phyloP scores from a whole-genome alignment of 2,113 vertebrate species.

The Phalacrocorax carbo region DNA sequence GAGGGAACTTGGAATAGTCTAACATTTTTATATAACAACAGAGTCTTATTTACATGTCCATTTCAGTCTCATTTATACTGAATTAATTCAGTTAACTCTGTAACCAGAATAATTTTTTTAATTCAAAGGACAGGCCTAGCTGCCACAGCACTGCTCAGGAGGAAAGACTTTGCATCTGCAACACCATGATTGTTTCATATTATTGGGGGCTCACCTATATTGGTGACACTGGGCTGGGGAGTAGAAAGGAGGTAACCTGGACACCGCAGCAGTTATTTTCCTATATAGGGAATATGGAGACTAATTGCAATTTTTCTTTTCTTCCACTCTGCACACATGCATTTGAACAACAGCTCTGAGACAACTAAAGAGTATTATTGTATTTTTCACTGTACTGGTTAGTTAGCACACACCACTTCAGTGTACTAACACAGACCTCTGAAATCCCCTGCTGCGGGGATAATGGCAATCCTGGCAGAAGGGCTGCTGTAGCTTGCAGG shows the following conservation, averaged over 20 bases:
- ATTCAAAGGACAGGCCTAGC: neutral
- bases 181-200: neutral
- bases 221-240: neutral
- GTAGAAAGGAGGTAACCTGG: neutral
- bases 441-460: neutral
- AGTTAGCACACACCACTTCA: neutral
- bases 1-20: neutral
- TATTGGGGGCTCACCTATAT: neutral
- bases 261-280: neutral
- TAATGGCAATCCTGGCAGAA: neutral
- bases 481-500: neutral
- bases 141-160: neutral
- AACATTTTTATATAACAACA: neutral
- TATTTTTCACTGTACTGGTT: neutral
- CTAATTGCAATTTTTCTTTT: neutral
- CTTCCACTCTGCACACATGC: neutral
- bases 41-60: neutral
- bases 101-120: neutral
- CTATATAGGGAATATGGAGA: neutral
- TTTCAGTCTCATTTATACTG: neutral
- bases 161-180: neutral
- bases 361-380: neutral
- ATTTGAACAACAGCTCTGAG: neutral
- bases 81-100: neutral
- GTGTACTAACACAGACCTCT: neutral